phyloP scores from a whole-genome alignment of 2,888 invertebrate genomes.

The Agrochola lychnidis region DNA sequence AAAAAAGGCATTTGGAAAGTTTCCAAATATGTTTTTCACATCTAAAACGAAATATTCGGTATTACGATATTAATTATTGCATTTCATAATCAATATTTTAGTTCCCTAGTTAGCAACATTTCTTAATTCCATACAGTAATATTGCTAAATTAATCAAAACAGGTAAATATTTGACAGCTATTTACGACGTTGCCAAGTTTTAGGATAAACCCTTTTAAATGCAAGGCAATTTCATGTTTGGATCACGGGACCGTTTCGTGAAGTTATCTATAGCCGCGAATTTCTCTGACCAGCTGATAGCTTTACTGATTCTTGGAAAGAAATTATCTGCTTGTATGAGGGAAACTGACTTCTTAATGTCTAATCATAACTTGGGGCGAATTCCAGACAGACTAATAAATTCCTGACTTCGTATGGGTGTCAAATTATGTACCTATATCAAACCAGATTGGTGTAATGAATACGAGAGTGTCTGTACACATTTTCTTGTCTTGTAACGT shows the following conservation, averaged over 20 bases:
- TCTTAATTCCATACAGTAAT: no score
- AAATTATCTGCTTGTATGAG: background rate
- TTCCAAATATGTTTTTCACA: no score
- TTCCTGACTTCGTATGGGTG: constrained; percentile 21
- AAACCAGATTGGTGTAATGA: constrained; percentile 31
- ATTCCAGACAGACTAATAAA: constrained; percentile 31
- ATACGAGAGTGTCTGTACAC: constrained; percentile 33
- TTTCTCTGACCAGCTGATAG: background rate
- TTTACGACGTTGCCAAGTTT: no score
- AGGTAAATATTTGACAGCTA: no score
- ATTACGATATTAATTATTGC: no score
- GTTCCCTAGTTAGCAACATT: no score
- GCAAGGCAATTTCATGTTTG: background rate
- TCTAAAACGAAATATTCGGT: no score
- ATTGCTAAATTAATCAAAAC: no score
- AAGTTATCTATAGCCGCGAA: background rate
- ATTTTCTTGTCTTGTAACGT: constrained; percentile 53
- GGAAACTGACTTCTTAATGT: background rate
- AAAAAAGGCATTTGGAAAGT: no score
- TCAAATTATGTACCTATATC: constrained; percentile 40
- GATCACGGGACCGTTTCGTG: background rate
- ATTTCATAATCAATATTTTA: no score
- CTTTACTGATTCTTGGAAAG: background rate
- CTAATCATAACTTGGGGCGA: constrained; percentile 16
- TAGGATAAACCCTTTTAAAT: background rate